Conservation (phyloP, 2,113 vertebrate species). For the Macrotus californicus region DNA sequence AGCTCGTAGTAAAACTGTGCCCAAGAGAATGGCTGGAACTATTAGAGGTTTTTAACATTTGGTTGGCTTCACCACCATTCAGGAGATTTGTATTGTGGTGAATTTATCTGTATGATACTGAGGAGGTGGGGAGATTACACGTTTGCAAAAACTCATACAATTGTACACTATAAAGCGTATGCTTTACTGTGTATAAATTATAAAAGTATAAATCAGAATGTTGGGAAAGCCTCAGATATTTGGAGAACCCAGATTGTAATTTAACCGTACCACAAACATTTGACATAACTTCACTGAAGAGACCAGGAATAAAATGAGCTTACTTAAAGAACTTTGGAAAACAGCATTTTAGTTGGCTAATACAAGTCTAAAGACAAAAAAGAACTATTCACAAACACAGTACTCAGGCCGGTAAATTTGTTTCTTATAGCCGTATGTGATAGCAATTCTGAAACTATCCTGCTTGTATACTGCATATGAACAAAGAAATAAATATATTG, state of each 20-base stretch:
- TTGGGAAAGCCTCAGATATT: not conserved
- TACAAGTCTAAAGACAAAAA: not conserved
- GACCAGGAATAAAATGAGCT: not conserved
- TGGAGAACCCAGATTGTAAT: not conserved
- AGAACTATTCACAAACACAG: not conserved
- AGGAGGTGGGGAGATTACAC: not conserved
- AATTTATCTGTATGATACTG: not conserved
- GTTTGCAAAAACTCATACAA: not conserved
- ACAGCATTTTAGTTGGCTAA: not conserved
- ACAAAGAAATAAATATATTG: not conserved
- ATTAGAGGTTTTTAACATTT: not conserved
- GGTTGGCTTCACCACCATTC: not conserved
- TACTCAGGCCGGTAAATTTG: not conserved
- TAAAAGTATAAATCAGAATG: not conserved
- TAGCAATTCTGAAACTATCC: not conserved
- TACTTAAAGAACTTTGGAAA: not conserved
- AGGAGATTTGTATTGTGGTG: not conserved
- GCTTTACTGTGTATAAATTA: not conserved
- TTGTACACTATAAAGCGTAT: not conserved
- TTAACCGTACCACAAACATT: not conserved
- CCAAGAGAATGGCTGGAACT: not conserved
- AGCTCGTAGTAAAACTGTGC: not conserved
- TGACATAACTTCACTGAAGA: not conserved
- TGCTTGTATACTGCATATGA: not conserved
- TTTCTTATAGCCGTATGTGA: not conserved